phyloP scores from a whole-genome alignment of 2,113 vertebrate genomes.

The Nothocercus nigrocapillus region DNA sequence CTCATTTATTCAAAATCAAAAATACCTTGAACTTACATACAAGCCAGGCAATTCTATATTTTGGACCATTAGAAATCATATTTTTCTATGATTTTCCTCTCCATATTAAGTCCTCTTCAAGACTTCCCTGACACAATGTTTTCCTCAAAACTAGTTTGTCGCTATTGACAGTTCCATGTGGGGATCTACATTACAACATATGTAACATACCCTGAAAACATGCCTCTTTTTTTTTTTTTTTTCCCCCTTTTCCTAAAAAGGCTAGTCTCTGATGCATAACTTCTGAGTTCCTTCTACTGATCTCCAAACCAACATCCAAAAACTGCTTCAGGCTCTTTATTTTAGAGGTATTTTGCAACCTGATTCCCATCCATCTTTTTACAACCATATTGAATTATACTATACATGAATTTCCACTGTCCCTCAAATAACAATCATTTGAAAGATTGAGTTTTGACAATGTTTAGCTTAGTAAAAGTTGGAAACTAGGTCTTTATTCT shows the following conservation, averaged over 20 bases:
- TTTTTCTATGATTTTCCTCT: background rate
- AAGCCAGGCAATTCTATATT: background rate
- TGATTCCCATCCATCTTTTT: background rate
- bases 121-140: background rate
- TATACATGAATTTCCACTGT: background rate
- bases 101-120: background rate
- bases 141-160: background rate
- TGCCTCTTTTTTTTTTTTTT: background rate
- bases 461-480: background rate
- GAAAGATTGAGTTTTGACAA: background rate
- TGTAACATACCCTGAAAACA: background rate
- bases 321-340: background rate
- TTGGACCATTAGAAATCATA: background rate
- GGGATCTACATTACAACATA: background rate
- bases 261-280: background rate
- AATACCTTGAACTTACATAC: background rate
- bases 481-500: background rate
- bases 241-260: background rate
- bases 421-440: background rate
- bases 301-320: background rate
- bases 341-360: background rate
- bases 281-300: background rate
- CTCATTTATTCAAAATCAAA: background rate
- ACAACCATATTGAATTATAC: rapidly evolving
- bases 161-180: background rate